phyloP scores from a whole-genome alignment of 2,113 vertebrate species.

The Gadus macrocephalus region DNA sequence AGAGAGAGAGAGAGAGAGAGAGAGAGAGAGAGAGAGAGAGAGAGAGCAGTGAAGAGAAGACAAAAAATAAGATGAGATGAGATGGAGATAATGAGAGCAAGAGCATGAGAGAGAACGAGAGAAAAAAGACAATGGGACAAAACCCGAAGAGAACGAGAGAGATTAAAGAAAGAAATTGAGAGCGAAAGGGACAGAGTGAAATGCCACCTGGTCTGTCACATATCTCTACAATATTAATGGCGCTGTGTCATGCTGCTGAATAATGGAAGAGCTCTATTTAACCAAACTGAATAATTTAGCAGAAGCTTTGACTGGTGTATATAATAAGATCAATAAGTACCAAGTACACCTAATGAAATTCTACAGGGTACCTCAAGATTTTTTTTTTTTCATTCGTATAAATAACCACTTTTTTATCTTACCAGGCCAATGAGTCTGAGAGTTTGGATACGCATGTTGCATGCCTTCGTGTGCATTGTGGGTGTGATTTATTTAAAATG shows the following conservation, averaged over 20 bases:
- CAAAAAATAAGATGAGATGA: conserved; percentile 5
- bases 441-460: conserved; percentile 16
- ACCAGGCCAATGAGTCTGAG: no score
- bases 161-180: conserved; percentile 13
- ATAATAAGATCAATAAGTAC: conserved; percentile 74
- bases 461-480: background rate
- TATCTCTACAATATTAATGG: conserved; percentile 81
- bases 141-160: conserved; percentile 4
- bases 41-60: background rate
- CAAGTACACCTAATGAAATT: conserved; percentile 70
- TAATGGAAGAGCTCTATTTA: conserved; percentile 80
- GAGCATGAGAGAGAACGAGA: background rate
- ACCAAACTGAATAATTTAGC: conserved; percentile 78
- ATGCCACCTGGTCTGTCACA: conserved; percentile 72
- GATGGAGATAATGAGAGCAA: conserved; percentile 6
- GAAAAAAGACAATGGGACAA: background rate
- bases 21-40: background rate
- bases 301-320: conserved; percentile 68
- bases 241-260: conserved; percentile 71
- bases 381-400: background rate
- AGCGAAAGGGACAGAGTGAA: conserved; percentile 36
- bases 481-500: background rate
- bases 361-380: conserved; percentile 49
- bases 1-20: background rate
- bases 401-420: no score